Percentiles rank a stretch among this genome's conserved stretches.
phyloP scores from a whole-genome alignment of 2,797 vertebrate species.

The Coregonus ussuriensis region DNA sequence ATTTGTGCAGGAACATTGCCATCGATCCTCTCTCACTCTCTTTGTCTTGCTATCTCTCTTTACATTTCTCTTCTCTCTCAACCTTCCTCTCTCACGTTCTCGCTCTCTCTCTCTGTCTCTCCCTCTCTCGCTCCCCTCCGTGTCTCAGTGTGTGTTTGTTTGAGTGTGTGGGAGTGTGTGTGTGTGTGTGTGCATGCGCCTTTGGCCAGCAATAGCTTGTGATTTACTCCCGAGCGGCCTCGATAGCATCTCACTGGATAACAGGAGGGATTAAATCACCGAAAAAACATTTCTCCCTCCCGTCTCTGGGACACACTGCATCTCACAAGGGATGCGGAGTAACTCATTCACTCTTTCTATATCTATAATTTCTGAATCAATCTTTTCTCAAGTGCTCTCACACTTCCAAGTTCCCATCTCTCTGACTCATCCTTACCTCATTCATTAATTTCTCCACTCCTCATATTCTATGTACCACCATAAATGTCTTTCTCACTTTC shows the following conservation, averaged over 20 bases:
- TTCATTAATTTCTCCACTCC: background rate
- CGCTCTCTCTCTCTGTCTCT: background rate
- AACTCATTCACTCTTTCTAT: background rate
- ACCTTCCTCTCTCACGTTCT: background rate
- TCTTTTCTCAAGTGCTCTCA: background rate
- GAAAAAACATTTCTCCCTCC: background rate
- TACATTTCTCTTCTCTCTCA: background rate
- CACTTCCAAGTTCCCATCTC: background rate
- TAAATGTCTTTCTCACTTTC: background rate
- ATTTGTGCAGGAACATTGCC: conserved; percentile 12
- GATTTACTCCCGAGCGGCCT: conserved; percentile 35
- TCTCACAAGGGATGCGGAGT: background rate
- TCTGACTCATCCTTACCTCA: background rate
- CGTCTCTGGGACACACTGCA: background rate
- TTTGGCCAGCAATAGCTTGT: background rate
- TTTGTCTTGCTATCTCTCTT: background rate
- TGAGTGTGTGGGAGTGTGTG: background rate
- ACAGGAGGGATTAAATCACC: conserved; percentile 15
- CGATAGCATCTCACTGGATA: conserved; percentile 8
- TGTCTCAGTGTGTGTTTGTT: background rate
- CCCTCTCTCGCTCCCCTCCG: background rate
- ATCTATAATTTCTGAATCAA: background rate
- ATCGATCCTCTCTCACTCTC: conserved; percentile 7
- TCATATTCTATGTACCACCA: background rate
- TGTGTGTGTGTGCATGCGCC: background rate